A percentile compares a stretch with the other conserved stretches of the same genome.
phyloP scores from a whole-genome alignment of 2,113 vertebrate species.

The Paratilapia polleni region DNA sequence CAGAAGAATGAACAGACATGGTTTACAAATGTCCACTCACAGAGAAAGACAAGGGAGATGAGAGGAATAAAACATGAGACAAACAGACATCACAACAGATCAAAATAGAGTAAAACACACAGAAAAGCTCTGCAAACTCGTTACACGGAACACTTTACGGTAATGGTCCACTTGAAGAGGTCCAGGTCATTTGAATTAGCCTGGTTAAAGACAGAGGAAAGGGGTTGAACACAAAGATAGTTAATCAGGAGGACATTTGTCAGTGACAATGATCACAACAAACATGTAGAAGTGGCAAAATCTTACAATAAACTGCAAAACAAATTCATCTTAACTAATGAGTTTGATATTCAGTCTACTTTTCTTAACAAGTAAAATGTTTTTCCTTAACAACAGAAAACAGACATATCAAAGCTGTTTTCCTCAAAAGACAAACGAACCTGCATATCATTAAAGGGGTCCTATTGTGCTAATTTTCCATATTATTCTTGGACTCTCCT shows the following conservation, averaged over 20 bases:
- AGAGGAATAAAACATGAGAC: conserved; percentile 10
- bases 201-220: conserved; percentile 30
- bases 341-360: too few species aligned
- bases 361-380: too few species aligned
- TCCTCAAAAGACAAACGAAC: too few species aligned
- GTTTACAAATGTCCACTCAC: conserved; percentile 30
- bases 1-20: conserved; percentile 33
- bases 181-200: conserved; percentile 43
- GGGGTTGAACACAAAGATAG: not conserved
- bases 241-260: not conserved
- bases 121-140: conserved; percentile 36
- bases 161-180: conserved; percentile 37
- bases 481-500: not conserved
- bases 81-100: conserved; percentile 29
- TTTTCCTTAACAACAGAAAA: too few species aligned
- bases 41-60: conserved; percentile 9
- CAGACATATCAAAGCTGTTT: too few species aligned
- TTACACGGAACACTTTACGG: conserved; percentile 41
- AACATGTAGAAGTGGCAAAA: not conserved
- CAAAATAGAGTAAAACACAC: conserved; percentile 25
- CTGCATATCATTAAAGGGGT: not conserved
- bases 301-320: not conserved
- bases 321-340: accelerated
- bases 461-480: not conserved
- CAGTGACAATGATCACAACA: not conserved